Evolutionary conservation across 2,797 vertebrate species (phyloP).

Genomic region (Scarus forsteni): DNA sequence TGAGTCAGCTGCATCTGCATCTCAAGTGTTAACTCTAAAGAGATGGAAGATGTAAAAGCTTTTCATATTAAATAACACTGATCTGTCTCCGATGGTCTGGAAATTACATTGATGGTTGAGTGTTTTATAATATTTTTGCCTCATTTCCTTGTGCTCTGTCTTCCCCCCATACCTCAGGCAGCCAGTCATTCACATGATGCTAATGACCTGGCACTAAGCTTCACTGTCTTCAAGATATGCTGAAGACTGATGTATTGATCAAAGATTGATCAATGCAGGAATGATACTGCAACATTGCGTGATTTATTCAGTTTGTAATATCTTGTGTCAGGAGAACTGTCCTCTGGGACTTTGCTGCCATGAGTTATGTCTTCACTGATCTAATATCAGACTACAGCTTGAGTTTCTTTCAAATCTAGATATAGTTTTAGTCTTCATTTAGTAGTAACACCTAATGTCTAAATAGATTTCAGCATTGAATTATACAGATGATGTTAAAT

Average conservation of each 20-base stretch:
- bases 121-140: constrained; percentile 66
- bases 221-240: constrained; percentile 73
- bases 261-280: constrained; percentile 80
- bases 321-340: constrained; percentile 68
- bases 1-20: constrained; percentile 9
- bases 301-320: constrained; percentile 85
- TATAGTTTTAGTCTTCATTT: constrained; percentile 37
- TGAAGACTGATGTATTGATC: constrained; percentile 84
- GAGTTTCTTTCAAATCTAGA: constrained; percentile 37
- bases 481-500: too few species aligned
- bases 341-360: constrained; percentile 51
- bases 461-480: constrained; percentile 28
- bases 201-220: constrained; percentile 76
- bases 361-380: constrained; percentile 70
- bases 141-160: constrained; percentile 52
- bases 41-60: constrained; percentile 45
- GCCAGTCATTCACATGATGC: constrained; percentile 78
- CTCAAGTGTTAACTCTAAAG: constrained; percentile 35
- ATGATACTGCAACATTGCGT: constrained; percentile 84
- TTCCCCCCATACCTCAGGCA: constrained; percentile 15
- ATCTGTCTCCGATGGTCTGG: constrained; percentile 55
- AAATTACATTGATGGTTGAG: constrained; percentile 57
- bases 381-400: constrained; percentile 60
- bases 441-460: constrained; percentile 34
- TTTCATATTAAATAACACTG: constrained; percentile 47